Base-by-base conservation (phyloP, 35 echinoderm and acorn worm species). In the Strongylocentrotus purpuratus region DNA sequence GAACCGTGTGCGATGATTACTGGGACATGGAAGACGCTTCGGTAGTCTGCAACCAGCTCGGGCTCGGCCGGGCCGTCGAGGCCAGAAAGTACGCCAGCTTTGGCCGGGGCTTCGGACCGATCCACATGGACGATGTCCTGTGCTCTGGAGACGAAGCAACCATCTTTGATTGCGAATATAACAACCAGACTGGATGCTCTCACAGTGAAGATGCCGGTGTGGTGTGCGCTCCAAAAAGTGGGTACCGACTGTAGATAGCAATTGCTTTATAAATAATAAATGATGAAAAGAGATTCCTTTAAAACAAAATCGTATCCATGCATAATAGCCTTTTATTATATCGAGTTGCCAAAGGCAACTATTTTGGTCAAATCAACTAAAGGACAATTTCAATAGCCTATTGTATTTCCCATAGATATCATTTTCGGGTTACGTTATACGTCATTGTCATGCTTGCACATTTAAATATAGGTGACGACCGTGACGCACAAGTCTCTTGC, bases 161-260 rank as follows among this genome's bases (percentile, higher is more conserved):
- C 10, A 45, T 96, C 7, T 17, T 52, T 31, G 87, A 96, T 18
- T 96, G 96, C 46, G 61, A n/a, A 2, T 70, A 85, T 86, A 55
- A 52, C 32, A 94, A 89, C 70, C 50, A 31, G 5, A 31, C 70
- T 12, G 33, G 47, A 10, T 90, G 86, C 85, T 45, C 86, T 18
- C 95, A 96, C 33, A 33, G 31, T 14, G 96, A 96, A 13, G 96
- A 88, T 33, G 96, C 96, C 46, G 92, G 96, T 22, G 96, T 96
- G 13, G 78, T 94, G 13, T 96, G 96, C 32, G 91, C 91, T 0
- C 91, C 91, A 13, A 47, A 47, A 93, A 93, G 91, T 58, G 46
- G 13, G 91, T 93, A 48, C 48, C 46, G 9, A 58, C 5, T 41
- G 7, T 9, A 45, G 10, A 55, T 55, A 15, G 15, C 50, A 55